Evolutionary conservation across 2,888 invertebrate genomes (phyloP).

Genomic region (Tortricodes alternella): DNA sequence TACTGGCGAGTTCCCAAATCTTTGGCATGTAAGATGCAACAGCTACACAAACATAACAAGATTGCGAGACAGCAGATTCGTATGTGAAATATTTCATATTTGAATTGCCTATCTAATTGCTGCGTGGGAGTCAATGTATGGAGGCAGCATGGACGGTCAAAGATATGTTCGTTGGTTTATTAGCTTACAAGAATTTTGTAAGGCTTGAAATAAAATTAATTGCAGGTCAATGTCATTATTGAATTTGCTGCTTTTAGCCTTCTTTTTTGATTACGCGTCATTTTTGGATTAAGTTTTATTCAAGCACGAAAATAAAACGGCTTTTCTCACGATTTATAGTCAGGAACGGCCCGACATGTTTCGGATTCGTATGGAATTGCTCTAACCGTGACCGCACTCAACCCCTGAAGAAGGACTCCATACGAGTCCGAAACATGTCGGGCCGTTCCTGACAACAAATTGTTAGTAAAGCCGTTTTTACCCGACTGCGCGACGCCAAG

Average conservation of each 20-base stretch:
- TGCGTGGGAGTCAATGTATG: constrained; percentile 2
- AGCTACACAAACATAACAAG: constrained; percentile 11
- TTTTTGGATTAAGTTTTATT: background rate
- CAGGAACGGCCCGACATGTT: no score
- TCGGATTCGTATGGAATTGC: no score
- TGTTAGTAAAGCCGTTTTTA: no score
- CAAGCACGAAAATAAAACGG: no score
- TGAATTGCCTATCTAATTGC: constrained; percentile 21
- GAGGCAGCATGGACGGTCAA: background rate
- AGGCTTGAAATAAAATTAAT: background rate
- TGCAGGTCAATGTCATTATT: background rate
- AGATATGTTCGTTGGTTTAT: background rate
- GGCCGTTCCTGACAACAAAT: no score
- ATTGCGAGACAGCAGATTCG: constrained; percentile 11
- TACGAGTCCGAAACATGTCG: no score
- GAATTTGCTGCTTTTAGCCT: background rate
- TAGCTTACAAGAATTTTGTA: background rate
- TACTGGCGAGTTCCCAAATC: background rate
- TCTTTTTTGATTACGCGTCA: background rate
- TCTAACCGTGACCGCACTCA: no score
- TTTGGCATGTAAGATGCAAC: background rate
- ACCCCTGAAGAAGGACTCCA: no score
- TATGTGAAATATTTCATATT: constrained; percentile 21
- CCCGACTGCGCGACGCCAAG: no score
- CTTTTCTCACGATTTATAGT: no score